Evolutionary conservation across 2,797 vertebrate species (phyloP).

Genomic region (Chiroxiphia lanceolata): DNA sequence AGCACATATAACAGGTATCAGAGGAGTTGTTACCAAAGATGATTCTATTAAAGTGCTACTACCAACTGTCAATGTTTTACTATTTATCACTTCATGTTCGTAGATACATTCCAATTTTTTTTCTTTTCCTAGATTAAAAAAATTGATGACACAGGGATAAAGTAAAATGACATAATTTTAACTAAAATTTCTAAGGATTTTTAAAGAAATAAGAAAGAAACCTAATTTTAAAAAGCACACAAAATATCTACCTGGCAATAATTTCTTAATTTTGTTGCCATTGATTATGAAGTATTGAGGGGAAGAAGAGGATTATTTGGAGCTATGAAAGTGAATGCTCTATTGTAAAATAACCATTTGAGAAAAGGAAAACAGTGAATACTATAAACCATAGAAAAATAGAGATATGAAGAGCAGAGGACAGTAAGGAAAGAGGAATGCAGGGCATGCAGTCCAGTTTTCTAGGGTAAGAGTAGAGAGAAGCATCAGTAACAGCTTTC

Average conservation of each 20-base stretch:
- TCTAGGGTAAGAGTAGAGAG: background rate
- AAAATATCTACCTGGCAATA: background rate
- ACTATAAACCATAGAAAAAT: background rate
- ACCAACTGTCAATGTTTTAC: constrained; percentile 36
- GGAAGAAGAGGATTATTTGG: background rate
- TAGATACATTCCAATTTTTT: constrained; percentile 1
- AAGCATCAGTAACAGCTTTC: constrained; percentile 19
- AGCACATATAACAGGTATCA: constrained; percentile 45
- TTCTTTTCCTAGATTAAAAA: constrained; percentile 28
- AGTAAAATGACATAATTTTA: background rate
- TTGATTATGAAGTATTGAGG: background rate
- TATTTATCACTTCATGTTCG: constrained; percentile 18
- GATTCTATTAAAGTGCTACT: constrained; percentile 53
- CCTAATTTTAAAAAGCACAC: background rate
- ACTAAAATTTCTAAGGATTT: background rate
- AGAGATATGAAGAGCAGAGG: background rate
- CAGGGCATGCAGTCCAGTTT: background rate
- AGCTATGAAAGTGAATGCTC: background rate
- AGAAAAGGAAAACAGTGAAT: background rate
- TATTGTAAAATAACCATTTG: background rate
- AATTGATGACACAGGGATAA: background rate
- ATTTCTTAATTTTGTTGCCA: background rate
- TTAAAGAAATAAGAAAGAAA: background rate
- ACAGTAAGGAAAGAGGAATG: background rate
- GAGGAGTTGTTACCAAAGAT: constrained; percentile 25